These are phyloP conservation scores for Calameuta idolon DNA, from an alignment of 2,888 invertebrate species.

Conservation along the genomic window DNA sequence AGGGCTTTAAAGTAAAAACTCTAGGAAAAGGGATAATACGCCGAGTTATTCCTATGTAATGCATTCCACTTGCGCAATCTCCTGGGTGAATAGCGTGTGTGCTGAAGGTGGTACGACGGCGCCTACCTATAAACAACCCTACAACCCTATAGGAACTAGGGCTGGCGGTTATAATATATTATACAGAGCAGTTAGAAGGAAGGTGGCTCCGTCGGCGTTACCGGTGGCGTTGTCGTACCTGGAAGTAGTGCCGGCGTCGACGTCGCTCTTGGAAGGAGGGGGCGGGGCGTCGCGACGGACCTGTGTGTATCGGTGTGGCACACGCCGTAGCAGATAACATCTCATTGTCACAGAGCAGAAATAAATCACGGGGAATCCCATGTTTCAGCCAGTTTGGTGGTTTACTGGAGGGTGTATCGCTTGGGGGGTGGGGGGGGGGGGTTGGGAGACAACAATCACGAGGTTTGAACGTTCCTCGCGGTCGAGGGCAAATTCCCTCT, in stretches of 20 bases:
- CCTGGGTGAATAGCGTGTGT: slow-evolving; percentile 45
- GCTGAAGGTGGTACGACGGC: slow-evolving; percentile 43
- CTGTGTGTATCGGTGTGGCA: slow-evolving; percentile 38
- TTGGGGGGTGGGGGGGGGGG: slow-evolving; percentile 41
- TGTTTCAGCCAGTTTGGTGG: neutral
- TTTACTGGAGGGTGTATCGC: slow-evolving; percentile 16
- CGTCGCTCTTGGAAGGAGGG: slow-evolving; percentile 10
- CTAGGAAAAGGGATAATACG: slow-evolving; percentile 1
- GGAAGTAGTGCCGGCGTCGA: slow-evolving; percentile 29
- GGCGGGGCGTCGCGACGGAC: slow-evolving; percentile 1
- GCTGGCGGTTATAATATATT: slow-evolving; percentile 34
- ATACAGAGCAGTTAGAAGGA: slow-evolving; percentile 21
- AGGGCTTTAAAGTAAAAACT: neutral
- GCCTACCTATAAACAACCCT: slow-evolving; percentile 52
- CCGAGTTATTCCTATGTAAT: slow-evolving; percentile 35
- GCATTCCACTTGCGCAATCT: slow-evolving; percentile 50
- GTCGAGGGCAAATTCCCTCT: slow-evolving; percentile 43
- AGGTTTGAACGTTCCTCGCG: slow-evolving; percentile 31
- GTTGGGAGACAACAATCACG: slow-evolving; percentile 43
- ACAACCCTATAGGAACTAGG: slow-evolving; percentile 5
- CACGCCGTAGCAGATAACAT: slow-evolving; percentile 56
- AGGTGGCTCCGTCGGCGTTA: slow-evolving; percentile 29
- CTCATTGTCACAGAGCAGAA: slow-evolving; percentile 56
- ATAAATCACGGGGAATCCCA: slow-evolving; percentile 47
- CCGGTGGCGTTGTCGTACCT: slow-evolving; percentile 28